Evolutionary conservation across 1,140 invertebrate genomes (phyloP).

Genomic region (Augochlora pura): DNA sequence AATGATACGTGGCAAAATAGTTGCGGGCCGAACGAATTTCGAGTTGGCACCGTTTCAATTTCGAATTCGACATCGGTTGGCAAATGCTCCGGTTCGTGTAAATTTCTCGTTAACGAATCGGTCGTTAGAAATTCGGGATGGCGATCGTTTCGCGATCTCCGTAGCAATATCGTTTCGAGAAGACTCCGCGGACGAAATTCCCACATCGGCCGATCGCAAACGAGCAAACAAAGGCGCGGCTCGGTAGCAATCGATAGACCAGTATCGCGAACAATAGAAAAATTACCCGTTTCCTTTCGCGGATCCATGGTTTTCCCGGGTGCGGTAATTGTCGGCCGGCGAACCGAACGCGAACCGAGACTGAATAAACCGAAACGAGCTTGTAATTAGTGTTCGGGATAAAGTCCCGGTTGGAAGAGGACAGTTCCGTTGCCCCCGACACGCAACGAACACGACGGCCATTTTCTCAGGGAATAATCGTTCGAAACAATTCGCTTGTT

Average conservation of each 20-base stretch:
- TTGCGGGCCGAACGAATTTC: no score
- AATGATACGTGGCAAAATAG: no score
- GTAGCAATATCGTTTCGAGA: no score
- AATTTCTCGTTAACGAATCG: no score
- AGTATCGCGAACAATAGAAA: not conserved
- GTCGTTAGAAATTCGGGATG: no score
- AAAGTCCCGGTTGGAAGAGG: slow-evolving; percentile 25
- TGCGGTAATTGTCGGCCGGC: not conserved
- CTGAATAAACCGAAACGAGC: no score
- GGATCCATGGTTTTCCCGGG: not conserved
- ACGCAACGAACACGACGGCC: slow-evolving; percentile 7
- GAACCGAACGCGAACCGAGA: not conserved
- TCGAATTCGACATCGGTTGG: no score
- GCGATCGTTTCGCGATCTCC: no score
- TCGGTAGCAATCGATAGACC: no score
- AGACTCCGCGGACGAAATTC: no score
- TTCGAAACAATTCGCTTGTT: slow-evolving; percentile 41
- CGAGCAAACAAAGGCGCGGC: not conserved
- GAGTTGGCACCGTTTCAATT: no score
- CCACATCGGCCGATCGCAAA: not conserved
- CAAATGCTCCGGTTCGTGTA: no score
- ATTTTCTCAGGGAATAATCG: slow-evolving; percentile 42
- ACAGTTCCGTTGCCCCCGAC: slow-evolving; percentile 23
- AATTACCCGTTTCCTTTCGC: slow-evolving; percentile 18
- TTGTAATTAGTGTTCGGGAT: slow-evolving; percentile 26